Conservation (phyloP, 2,888 invertebrate species). For the Rhaphigaster nebulosa region DNA sequence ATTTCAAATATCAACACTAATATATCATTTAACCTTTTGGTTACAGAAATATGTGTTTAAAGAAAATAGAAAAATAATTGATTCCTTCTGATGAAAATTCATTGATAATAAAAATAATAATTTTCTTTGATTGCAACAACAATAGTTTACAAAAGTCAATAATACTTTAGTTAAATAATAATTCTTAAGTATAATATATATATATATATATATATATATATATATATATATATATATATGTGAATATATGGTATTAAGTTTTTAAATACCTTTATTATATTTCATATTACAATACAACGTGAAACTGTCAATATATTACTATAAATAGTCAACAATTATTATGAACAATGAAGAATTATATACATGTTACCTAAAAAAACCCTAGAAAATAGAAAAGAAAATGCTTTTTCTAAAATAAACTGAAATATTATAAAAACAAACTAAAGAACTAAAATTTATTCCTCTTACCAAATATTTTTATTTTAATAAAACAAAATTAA, state of each 20-base stretch:
- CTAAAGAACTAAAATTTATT: neutral
- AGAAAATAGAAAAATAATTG: neutral
- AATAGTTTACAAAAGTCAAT: neutral
- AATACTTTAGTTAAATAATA: neutral
- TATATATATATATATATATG: neutral
- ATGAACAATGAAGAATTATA: neutral
- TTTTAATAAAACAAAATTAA: neutral
- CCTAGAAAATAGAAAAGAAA: neutral
- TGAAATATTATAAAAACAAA: neutral
- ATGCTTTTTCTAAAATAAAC: neutral
- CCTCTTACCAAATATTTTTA: neutral
- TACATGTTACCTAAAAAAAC: neutral
- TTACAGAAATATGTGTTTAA: neutral
- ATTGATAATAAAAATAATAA: neutral
- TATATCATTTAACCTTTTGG: neutral
- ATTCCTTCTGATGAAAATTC: neutral
- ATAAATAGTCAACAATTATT: constrained; percentile 16
- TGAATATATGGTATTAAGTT: neutral
- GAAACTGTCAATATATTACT: neutral
- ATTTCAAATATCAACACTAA: neutral
- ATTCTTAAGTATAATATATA: neutral
- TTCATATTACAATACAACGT: neutral
- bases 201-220: neutral
- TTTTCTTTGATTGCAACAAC: neutral
- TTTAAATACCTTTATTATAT: neutral